phyloP scores from a whole-genome alignment of 2,113 vertebrate species.

The Anguilla japonica region DNA sequence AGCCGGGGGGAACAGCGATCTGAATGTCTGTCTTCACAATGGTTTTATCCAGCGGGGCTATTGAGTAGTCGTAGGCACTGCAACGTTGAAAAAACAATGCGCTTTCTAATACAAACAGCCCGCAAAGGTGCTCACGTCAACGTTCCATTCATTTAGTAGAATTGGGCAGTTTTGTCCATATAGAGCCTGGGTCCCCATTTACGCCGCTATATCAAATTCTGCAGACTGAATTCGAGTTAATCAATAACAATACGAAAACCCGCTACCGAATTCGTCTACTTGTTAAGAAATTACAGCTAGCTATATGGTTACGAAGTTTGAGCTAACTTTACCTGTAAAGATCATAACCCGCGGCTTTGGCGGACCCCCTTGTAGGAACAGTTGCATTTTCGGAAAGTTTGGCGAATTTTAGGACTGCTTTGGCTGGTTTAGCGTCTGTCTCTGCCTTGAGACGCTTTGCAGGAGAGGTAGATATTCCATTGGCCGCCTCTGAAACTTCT shows the following conservation, averaged over 20 bases:
- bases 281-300: neutral
- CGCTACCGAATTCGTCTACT: too few relatives aligned
- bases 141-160: too few relatives aligned
- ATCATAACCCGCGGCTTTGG: constrained; percentile 86
- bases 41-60: constrained; percentile 83
- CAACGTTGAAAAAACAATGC: neutral
- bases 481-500: constrained; percentile 44
- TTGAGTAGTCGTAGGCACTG: constrained; percentile 87
- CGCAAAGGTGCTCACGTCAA: too few relatives aligned
- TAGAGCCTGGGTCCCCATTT: too few relatives aligned
- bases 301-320: neutral
- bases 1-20: constrained; percentile 85
- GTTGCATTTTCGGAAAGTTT: constrained; percentile 84
- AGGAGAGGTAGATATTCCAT: constrained; percentile 50
- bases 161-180: too few relatives aligned
- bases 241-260: too few relatives aligned
- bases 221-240: too few relatives aligned
- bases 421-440: neutral
- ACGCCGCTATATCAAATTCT: too few relatives aligned
- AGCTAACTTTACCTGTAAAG: constrained; percentile 83
- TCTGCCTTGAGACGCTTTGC: constrained; percentile 66
- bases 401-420: constrained; percentile 70
- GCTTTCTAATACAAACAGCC: too few relatives aligned
- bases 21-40: constrained; percentile 96
- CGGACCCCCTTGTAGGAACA: constrained; percentile 79